These are phyloP conservation scores for Aleiodes testaceus DNA, from an alignment of 2,888 invertebrate species.

Conservation along the genomic window DNA sequence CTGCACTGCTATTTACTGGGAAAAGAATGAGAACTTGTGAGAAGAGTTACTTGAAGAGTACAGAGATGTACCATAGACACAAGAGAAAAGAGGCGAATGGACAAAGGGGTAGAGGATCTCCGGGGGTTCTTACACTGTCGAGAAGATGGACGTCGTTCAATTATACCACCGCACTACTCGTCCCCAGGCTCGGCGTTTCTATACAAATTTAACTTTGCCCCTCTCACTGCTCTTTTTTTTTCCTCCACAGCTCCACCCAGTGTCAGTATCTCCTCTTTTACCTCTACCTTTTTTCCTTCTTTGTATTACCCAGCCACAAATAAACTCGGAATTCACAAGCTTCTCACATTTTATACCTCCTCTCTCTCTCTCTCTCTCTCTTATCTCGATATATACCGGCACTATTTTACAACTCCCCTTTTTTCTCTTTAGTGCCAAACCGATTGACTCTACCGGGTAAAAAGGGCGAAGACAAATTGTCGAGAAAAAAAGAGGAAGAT, in stretches of 20 bases:
- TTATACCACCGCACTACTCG: conserved; percentile 57
- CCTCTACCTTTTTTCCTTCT: conserved; percentile 5
- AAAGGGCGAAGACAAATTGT: conserved; percentile 47
- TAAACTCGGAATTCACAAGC: conserved; percentile 45
- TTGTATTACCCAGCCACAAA: conserved; percentile 43
- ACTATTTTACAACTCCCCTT: conserved; percentile 36
- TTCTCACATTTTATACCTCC: conserved; percentile 20
- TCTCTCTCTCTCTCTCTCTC: conserved; percentile 43
- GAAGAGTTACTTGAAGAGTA: conserved; percentile 32
- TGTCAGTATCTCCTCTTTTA: conserved; percentile 32
- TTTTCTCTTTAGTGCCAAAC: conserved; percentile 33
- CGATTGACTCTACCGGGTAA: conserved; percentile 23
- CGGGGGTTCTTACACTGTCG: conserved; percentile 46
- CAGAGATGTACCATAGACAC: conserved; percentile 48
- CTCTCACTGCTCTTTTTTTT: conserved; percentile 1
- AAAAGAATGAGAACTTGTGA: conserved; percentile 17
- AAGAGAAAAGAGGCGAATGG: conserved; percentile 38
- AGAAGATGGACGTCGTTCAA: conserved; percentile 63
- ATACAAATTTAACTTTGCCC: conserved; percentile 44
- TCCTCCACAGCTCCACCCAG: conserved; percentile 31
- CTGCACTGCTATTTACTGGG: conserved; percentile 8
- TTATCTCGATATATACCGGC: conserved; percentile 22
- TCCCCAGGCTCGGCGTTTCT: conserved; percentile 29
- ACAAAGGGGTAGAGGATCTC: conserved; percentile 48
- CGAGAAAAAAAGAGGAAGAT: conserved; percentile 6